phyloP scores from a whole-genome alignment of 2,888 invertebrate species.

The Tachina grossa region DNA sequence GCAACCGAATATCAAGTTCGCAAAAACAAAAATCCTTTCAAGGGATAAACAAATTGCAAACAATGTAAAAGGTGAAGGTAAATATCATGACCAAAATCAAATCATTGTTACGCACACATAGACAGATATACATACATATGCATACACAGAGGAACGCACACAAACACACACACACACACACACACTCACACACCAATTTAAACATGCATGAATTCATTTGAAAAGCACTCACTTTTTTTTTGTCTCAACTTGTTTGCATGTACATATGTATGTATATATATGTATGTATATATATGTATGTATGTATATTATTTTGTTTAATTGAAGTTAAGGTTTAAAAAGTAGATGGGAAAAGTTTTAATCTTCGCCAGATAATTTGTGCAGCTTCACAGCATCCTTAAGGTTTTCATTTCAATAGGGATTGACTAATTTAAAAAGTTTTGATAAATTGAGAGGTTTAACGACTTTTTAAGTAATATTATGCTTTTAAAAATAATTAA shows the following conservation, averaged over 20 bases:
- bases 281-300: too few species aligned
- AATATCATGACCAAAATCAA: conserved; percentile 49
- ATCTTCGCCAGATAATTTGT: conserved; percentile 1
- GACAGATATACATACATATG: not conserved
- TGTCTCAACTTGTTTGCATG: not conserved
- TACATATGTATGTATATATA: too few species aligned
- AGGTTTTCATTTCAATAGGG: conserved; percentile 7
- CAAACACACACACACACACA: not conserved
- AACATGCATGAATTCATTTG: not conserved
- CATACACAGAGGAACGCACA: not conserved
- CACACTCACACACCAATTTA: too few species aligned
- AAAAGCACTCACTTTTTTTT: not conserved
- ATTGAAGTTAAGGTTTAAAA: not conserved
- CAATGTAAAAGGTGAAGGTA: conserved; percentile 55
- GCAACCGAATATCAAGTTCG: not conserved
- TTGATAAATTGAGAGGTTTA: not conserved
- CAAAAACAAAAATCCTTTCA: not conserved
- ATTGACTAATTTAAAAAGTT: conserved; percentile 2
- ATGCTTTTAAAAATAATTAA: too few species aligned
- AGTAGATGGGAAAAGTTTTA: not conserved
- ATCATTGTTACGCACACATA: conserved; percentile 18
- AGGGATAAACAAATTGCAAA: conserved; percentile 31
- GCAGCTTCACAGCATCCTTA: not conserved
- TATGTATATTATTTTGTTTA: not conserved
- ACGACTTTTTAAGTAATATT: not conserved